Evolutionary conservation across 1,140 invertebrate genomes (phyloP), one percentile per base, ranked within the genome.

Genomic region (Rhagoletis pomonella): DNA sequence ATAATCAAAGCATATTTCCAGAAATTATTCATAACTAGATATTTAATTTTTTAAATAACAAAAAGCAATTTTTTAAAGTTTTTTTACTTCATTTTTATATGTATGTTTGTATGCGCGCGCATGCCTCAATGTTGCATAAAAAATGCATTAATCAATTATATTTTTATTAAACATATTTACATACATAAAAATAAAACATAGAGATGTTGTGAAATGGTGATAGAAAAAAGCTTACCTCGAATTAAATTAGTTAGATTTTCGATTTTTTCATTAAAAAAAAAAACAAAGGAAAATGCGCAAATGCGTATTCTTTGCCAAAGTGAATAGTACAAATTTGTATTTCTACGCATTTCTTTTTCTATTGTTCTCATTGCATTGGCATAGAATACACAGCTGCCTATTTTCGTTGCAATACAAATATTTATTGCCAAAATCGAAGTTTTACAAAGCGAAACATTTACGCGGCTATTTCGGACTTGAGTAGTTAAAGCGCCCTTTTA

Each of bases 401-500:
- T 81, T 81, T 81, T 81, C 73, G n/a, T 55, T 81, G 73, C 44
- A 81, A 81, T 81, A 29, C 47, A 55, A 19, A 55, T 17, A 50
- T n/a, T 55, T 81, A 81, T 81, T 81, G 73, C 73, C 44, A 81
- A 81, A 55, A 47, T 42, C 44, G 55, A 81, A 73, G 39, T 88
- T 86, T 87, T 88, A 88, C 86, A 88, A 91, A 92, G 89, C 90
- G 91, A 92, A 92, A 91, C 91, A 89, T 92, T 92, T 92, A 92
- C 90, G 91, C 91, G 91, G 91, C 91, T 92, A 92, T 92, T 92
- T 92, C 91, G 90, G 91, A 89, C 91, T 92, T 92, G 88, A 88
- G 89, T 90, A 92, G 91, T 92, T 92, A 92, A 90, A 91, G 91
- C 91, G 91, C 91, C 91, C 91, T 91, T 84, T 86, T 89, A 85